Evolutionary conservation across 2,113 vertebrate species (phyloP), one percentile per base, ranked within the genome.

Genomic region (Leucoraja erinaceus): DNA sequence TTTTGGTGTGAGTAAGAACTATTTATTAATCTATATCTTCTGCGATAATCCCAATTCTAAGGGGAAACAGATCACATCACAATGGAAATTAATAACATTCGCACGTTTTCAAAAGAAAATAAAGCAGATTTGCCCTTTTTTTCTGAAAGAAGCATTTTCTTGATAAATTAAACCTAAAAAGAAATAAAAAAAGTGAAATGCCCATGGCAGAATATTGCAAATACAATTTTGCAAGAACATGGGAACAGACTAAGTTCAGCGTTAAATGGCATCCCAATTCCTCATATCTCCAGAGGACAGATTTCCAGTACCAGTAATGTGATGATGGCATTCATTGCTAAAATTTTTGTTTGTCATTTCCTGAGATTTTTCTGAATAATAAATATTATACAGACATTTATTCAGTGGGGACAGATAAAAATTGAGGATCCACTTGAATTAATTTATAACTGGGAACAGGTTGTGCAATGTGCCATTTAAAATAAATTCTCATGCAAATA

Each of bases 201-300:
- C 88, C 63, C 88, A 9, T 4, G 61, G 63, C 31, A 22, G 70
- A 31, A 33, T 31, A 90, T 90, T 70, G 63, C 63, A 47, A 72
- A 90, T 70, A 90, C 31, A 90, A 90, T 90, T 68, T 90, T 70
- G 66, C 68, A 3, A 38, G 63, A 20, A 70, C 31, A 18, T 8
- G 33, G 66, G 38, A 90, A 70, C 66, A 90, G 70, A 63, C 68
- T 63, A 68, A 33, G 84, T 90, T 90, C 66, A 90, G 88, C 63
- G 70, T 70, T 90, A 90, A 90, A 70, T 72, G 88, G 88, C 31
- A 90, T 63, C 70, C 70, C 33, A 63, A 90, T 70, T 90, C 88
- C 66, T 90, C 88, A 72, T 72, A 70, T 70, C 66, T 63, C 31
- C 63, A 70, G 66, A 90, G 84, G 61, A 38, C 88, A 70, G 63